A percentile compares a stretch with the other conserved stretches of the same genome.
Evolutionary conservation across 2,888 invertebrate species (phyloP).

Genomic region (Trachelus stipa): DNA sequence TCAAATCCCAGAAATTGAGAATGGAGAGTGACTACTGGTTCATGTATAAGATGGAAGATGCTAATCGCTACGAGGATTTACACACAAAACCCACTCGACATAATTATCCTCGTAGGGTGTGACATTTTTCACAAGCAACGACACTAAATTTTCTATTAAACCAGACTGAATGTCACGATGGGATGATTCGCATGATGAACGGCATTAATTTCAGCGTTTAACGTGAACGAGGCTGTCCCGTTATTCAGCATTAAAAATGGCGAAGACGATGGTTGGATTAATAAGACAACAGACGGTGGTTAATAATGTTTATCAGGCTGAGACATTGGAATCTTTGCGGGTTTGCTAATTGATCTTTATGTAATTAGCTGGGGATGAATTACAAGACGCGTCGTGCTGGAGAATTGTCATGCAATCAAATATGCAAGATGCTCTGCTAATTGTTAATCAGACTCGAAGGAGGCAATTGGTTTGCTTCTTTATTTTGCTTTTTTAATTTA

Average conservation of each 20-base stretch:
- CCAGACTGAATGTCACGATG: background rate
- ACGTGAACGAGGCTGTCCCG: background rate
- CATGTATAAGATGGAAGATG: background rate
- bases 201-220: background rate
- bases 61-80: constrained; percentile 9
- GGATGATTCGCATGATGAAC: background rate
- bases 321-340: background rate
- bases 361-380: background rate
- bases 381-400: background rate
- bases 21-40: background rate
- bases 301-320: background rate
- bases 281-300: background rate
- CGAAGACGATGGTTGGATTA: background rate
- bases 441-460: background rate
- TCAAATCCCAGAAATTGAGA: background rate
- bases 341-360: background rate
- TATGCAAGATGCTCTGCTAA: background rate
- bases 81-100: constrained; percentile 8
- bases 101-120: background rate
- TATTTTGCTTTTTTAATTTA: background rate
- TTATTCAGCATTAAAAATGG: background rate
- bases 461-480: background rate
- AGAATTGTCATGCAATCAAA: background rate
- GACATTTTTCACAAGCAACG: background rate
- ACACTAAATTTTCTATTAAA: background rate